Conservation (phyloP, 1,140 invertebrate species). For the Orchestia grillus region DNA sequence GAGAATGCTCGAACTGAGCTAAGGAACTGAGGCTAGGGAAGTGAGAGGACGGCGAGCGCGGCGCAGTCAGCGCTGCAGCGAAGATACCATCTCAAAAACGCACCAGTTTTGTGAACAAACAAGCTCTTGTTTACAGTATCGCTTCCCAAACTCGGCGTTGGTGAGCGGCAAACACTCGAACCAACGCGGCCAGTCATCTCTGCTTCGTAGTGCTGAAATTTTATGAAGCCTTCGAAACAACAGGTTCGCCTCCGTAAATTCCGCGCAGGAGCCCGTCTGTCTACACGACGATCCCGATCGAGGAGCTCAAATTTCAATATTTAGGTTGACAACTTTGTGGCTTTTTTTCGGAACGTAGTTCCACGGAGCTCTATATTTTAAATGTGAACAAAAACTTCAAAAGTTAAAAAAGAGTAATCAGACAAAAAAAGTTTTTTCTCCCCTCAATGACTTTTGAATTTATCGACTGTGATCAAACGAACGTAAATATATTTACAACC, state of each 20-base stretch:
- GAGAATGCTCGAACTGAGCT: not conserved
- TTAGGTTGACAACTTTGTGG: not conserved
- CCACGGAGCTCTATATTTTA: not conserved
- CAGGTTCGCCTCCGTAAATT: not conserved
- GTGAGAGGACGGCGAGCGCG: not conserved
- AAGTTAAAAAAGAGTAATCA: not conserved
- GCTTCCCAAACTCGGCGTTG: slow-evolving; percentile 2
- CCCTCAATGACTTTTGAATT: not conserved
- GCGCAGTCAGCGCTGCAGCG: not conserved
- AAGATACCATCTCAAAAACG: not conserved
- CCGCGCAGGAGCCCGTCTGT: not conserved
- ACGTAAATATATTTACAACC: not conserved
- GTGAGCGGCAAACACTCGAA: slow-evolving; percentile 1
- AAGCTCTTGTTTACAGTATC: not conserved
- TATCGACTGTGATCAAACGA: not conserved
- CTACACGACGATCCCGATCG: not conserved
- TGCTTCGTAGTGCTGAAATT: not conserved
- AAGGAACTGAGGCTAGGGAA: too few relatives aligned
- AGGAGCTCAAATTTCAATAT: not conserved
- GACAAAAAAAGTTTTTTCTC: not conserved
- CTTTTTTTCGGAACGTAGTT: not conserved
- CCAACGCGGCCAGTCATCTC: not conserved
- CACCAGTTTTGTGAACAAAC: not conserved
- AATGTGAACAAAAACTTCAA: not conserved
- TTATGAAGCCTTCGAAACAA: not conserved